Evolutionary conservation across 2,888 invertebrate genomes (phyloP), one percentile per base, ranked within the genome.

Genomic region (Rambutsinella grinnellia): DNA sequence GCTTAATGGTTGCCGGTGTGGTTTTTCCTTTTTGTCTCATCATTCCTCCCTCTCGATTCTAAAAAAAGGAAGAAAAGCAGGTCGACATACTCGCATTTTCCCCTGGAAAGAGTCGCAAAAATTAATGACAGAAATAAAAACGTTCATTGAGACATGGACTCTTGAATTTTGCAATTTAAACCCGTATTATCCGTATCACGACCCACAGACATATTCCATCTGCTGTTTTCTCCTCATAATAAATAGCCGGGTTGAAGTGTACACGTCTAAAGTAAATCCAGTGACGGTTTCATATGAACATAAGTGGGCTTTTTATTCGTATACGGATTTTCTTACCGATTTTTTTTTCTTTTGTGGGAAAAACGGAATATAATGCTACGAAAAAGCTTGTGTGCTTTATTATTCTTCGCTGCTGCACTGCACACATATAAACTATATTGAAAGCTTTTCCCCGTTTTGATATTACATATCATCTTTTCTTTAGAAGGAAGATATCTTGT

Each of bases 91-190:
- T 13, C 13, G 13, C 13, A 36, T 36, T 36, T 36, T 36, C 36
- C 5, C 36, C 5, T 23, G 53, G 46, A 51, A 69, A 51, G 53
- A 61, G 53, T 61, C 60, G 70, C 61, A 70, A 70, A 69, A 70
- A 70, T 70, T 70, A 70, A 70, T 70, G 70, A 62, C 26, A 26
- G 70, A 62, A 70, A 62, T 62, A 70, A 70, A 70, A 58, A 68
- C 44, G 62, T 28, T 70, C 70, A 62, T 70, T 70, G 54, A 62
- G 36, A 70, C 61, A 62, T 62, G 47, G 26, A 27, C 68, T 60
- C 8, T 24, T 46, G 24, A 62, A 70, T 62, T 57, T 49, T 62
- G 46, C 54, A 62, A 54, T 54, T 62, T 63, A 36, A 36, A 36
- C 36, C 6, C 36, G 36, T 36, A 36, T 36, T 13, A 36, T 36